Base-by-base conservation (phyloP, 2,888 invertebrate genomes). In the Ectropis crepuscularia region DNA sequence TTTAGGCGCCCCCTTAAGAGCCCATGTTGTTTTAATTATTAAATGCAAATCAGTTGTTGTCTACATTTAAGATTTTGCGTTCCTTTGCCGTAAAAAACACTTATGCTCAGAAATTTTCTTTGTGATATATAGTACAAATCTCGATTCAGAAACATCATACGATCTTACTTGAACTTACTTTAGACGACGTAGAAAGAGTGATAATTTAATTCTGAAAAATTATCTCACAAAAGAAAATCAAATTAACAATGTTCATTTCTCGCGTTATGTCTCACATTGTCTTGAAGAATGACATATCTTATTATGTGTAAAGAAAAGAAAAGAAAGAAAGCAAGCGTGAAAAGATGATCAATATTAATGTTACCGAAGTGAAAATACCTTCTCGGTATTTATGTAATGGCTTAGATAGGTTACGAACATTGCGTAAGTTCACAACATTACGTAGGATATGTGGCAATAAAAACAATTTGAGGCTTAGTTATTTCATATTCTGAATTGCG, bases 381-480 rank as follows among this genome's bases (percentile, higher is more conserved):
- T 48, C 50, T 49, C 46, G 54, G 51, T 57, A 50, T 50, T 55
- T 12, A 55, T 57, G 57, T 47, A 37, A 51, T 39, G 51, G 45
- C 39, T 41, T 53, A 51, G 39, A 53, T 59, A 58, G 38, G 28
- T 41, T 57, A 43, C 38, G 46, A 46, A 45, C 50, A 50, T 53
- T 39, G 41, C 53, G 53, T 12, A 53, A 60, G 46, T 53, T 60
- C 47, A 42, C 47, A 42, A 53, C 53, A 53, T 60, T 53, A 60
- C 53, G 47, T 47, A 39, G 46, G 28, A 28, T 58, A 11, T 54
- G 16, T 5, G 41, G 51, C 46, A 46, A 59, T 53, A 46, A 53
- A 53, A 59, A 59, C 59, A 60, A 60, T 53, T 60, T 53, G 60
- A 60, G 47, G 60, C 59, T 46, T 12, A 57, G 43, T 50, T 57